Evolutionary conservation across 2,888 invertebrate species (phyloP).

Genomic region (Pseudococcus viburni): DNA sequence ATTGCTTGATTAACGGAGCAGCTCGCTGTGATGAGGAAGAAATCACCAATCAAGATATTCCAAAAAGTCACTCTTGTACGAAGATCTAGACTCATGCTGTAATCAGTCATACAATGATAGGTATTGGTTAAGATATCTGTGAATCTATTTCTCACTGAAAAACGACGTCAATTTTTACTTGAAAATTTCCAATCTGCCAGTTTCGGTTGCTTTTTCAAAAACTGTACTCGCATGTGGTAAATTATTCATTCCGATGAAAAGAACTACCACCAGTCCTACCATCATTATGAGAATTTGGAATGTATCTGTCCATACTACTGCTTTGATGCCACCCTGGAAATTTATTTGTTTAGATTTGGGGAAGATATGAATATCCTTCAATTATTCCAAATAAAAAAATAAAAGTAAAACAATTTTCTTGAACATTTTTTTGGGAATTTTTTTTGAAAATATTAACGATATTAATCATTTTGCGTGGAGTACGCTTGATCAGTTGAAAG

Average conservation of each 20-base stretch:
- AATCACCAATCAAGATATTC: slow-evolving; percentile 82
- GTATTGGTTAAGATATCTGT: no score
- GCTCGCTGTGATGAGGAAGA: slow-evolving; percentile 83
- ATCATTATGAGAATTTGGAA: slow-evolving; percentile 84
- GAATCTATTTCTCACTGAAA: no score
- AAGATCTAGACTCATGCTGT: slow-evolving; percentile 84
- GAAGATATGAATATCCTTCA: no score
- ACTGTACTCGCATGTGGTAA: slow-evolving; percentile 79
- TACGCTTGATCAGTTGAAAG: no score
- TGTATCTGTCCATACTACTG: slow-evolving; percentile 87
- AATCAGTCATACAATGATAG: slow-evolving; percentile 69
- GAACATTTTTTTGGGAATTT: no score
- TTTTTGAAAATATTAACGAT: no score
- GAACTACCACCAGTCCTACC: slow-evolving; percentile 78
- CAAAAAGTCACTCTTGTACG: slow-evolving; percentile 86
- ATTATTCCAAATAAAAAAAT: no score
- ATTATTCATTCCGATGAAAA: slow-evolving; percentile 78
- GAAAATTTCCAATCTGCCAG: slow-evolving; percentile 81
- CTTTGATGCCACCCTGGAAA: slow-evolving; percentile 81
- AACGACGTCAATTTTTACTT: slow-evolving; percentile 74
- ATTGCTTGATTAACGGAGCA: slow-evolving; percentile 91
- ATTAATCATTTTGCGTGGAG: no score
- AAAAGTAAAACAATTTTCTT: no score
- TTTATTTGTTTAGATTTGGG: not conserved
- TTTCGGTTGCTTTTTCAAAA: slow-evolving; percentile 76